phyloP scores from a whole-genome alignment of 2,113 vertebrate genomes.

The Clarias gariepinus region DNA sequence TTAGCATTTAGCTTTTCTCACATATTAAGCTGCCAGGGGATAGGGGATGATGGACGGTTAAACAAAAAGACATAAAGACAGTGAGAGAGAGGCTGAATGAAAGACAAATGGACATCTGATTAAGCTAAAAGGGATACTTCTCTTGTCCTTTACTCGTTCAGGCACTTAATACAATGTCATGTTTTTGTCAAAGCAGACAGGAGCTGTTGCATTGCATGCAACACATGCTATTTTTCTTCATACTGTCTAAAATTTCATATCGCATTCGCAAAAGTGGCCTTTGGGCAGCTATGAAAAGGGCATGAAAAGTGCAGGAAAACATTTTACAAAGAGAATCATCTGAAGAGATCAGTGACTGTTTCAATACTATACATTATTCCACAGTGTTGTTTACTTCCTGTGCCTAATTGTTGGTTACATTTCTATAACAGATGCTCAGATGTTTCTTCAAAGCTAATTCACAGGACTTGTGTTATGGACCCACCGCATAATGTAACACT shows the following conservation, averaged over 20 bases:
- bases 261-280: neutral
- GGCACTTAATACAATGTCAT: slow-evolving; percentile 31
- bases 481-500: no score
- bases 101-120: slow-evolving; percentile 32
- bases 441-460: neutral
- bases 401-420: neutral
- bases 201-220: slow-evolving; percentile 21
- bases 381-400: neutral
- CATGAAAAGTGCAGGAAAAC: neutral
- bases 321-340: neutral
- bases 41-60: neutral
- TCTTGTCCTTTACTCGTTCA: slow-evolving; percentile 35
- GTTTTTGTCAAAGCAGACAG: slow-evolving; percentile 45
- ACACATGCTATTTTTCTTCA: slow-evolving; percentile 38
- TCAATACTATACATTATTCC: neutral
- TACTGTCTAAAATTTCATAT: slow-evolving; percentile 24
- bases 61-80: slow-evolving; percentile 19
- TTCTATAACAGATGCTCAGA: neutral
- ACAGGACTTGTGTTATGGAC: neutral
- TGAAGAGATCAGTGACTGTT: neutral
- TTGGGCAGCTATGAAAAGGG: neutral
- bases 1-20: slow-evolving; percentile 77
- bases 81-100: neutral
- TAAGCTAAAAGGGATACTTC: slow-evolving; percentile 38
- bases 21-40: slow-evolving; percentile 6